Conservation (phyloP, 2,113 vertebrate species). For the Bos taurus region ARS-UCD2.0 NC_037336.1:38855001-38855500, state of each 20-base stretch:
- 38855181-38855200: not conserved
- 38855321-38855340: not conserved
- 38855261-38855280: not conserved
- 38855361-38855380: not conserved
- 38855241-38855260: not conserved
- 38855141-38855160: not conserved
- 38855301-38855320: not conserved
- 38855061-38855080: not conserved
- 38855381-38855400: not conserved
- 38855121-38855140: not conserved
- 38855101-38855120: not conserved
- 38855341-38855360: not conserved
- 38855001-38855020: not conserved
- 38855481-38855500: not conserved
- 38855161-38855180: not conserved
- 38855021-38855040: not conserved
- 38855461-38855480: not conserved
- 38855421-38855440: not conserved
- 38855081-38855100: not conserved
- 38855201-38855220: not conserved
- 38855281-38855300: not conserved
- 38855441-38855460: not conserved
- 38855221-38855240: not conserved
- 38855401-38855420: not conserved
- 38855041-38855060: not conserved